These are phyloP conservation scores for Mycteria americana DNA, from an alignment of 2,797 vertebrate species.

Conservation along the genomic window DNA sequence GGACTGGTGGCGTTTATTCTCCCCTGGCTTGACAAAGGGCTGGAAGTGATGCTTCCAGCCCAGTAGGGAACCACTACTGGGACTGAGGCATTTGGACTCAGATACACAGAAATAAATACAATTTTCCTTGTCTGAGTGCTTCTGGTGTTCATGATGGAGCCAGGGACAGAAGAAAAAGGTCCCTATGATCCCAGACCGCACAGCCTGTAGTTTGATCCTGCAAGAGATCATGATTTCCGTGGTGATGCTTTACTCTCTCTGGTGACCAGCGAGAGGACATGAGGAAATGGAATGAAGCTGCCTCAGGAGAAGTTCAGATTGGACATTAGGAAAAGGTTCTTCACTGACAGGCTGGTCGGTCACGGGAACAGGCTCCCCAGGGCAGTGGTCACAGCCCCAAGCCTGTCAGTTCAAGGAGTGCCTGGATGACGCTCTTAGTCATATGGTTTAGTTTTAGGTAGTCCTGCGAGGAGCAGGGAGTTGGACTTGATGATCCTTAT, in stretches of 20 bases:
- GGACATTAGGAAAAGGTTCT: not conserved
- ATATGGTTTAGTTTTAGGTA: not conserved
- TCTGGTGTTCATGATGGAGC: not conserved
- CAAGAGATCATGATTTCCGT: not conserved
- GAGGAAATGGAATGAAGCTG: not conserved
- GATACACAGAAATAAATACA: not conserved
- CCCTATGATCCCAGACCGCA: not conserved
- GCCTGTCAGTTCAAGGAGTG: not conserved
- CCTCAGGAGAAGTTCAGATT: not conserved
- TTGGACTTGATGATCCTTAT: not conserved
- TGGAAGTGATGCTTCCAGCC: not conserved
- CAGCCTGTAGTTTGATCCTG: not conserved
- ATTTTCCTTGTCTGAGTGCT: not conserved
- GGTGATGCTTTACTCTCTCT: not conserved
- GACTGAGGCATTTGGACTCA: not conserved
- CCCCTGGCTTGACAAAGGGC: not conserved
- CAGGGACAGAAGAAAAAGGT: not conserved
- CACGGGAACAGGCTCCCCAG: not conserved
- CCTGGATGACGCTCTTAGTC: not conserved
- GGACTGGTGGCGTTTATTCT: not conserved
- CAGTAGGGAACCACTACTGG: rapidly evolving
- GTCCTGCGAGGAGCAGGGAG: not conserved
- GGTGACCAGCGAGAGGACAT: not conserved
- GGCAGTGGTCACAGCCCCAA: not conserved
- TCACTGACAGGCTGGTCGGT: not conserved